These are phyloP conservation scores for Parthenolecanium corni DNA, from an alignment of 2,888 invertebrate genomes.

Conservation along the genomic window DNA sequence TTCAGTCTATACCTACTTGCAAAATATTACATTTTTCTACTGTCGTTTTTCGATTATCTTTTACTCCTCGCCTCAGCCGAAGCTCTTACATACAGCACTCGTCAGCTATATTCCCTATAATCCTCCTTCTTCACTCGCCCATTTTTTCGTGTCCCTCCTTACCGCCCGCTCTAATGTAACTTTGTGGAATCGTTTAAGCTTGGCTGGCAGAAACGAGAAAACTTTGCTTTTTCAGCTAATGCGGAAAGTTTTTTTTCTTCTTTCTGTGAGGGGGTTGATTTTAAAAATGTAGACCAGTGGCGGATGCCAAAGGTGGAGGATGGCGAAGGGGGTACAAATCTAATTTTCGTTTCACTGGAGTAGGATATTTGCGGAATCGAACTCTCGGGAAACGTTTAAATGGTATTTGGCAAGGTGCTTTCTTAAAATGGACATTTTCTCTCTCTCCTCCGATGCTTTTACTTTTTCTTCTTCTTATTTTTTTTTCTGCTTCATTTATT, in stretches of 20 bases:
- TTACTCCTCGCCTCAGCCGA: background rate
- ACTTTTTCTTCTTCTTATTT: background rate
- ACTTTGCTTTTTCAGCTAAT: conserved; percentile 25
- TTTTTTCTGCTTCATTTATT: background rate
- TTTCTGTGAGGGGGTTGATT: background rate
- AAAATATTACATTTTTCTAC: background rate
- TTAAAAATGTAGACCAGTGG: background rate
- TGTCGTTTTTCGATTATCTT: background rate
- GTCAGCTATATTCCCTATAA: background rate
- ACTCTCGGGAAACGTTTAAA: conserved; percentile 24
- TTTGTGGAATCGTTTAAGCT: background rate
- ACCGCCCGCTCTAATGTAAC: background rate
- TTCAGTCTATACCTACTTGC: background rate
- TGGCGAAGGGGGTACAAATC: conserved; percentile 19
- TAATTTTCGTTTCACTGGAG: conserved; percentile 21
- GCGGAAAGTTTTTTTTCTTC: conserved; percentile 10
- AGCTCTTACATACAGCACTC: background rate
- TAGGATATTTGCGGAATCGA: conserved; percentile 15
- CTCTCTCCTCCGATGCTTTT: background rate
- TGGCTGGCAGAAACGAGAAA: conserved; percentile 17
- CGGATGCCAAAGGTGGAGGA: background rate
- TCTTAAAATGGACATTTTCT: conserved; percentile 9
- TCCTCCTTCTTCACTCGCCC: background rate
- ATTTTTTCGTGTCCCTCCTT: background rate
- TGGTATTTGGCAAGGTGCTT: conserved; percentile 20